These are phyloP conservation scores for Matsumyia berberina DNA, from an alignment of 2,888 invertebrate species.

Conservation along the genomic window DNA sequence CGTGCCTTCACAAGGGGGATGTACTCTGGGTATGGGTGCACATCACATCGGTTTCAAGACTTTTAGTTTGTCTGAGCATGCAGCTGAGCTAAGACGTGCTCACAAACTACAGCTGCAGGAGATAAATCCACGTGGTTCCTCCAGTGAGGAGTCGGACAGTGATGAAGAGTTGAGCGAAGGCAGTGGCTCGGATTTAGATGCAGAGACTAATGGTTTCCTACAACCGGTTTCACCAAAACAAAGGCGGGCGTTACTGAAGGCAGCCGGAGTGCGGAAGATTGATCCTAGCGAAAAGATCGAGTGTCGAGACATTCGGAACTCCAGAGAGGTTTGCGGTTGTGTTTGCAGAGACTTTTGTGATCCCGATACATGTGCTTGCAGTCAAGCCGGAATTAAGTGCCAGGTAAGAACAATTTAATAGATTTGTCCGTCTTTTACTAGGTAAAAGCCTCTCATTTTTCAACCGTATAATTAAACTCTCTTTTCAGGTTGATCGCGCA, in stretches of 20 bases:
- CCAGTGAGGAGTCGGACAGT: constrained; percentile 93
- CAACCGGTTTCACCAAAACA: constrained; percentile 97
- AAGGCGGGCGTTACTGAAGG: constrained; percentile 92
- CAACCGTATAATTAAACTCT: neutral
- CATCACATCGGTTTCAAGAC: constrained; percentile 88
- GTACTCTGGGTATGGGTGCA: constrained; percentile 96
- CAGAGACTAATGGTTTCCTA: constrained; percentile 95
- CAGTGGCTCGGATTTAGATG: constrained; percentile 93
- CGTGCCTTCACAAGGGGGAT: constrained; percentile 94
- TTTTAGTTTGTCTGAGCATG: constrained; percentile 94
- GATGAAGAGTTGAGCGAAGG: constrained; percentile 93
- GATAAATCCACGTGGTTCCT: constrained; percentile 84
- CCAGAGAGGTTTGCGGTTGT: constrained; percentile 97
- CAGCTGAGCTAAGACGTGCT: constrained; percentile 93
- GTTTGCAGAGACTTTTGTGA: constrained; percentile 96
- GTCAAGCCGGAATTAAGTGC: constrained; percentile 97
- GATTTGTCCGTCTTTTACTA: too few species aligned
- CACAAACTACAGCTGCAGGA: constrained; percentile 91
- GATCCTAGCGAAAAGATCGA: constrained; percentile 97
- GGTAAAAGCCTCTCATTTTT: too few species aligned
- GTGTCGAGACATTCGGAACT: constrained; percentile 95
- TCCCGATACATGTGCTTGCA: constrained; percentile 97
- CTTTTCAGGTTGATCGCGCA: constrained; percentile 91
- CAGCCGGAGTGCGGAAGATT: constrained; percentile 97
- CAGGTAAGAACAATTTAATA: constrained; percentile 86